Percentiles rank a stretch among this genome's conserved stretches.
Conservation (phyloP, 1,140 invertebrate species). For the Carcinoscorpius rotundicauda region DNA sequence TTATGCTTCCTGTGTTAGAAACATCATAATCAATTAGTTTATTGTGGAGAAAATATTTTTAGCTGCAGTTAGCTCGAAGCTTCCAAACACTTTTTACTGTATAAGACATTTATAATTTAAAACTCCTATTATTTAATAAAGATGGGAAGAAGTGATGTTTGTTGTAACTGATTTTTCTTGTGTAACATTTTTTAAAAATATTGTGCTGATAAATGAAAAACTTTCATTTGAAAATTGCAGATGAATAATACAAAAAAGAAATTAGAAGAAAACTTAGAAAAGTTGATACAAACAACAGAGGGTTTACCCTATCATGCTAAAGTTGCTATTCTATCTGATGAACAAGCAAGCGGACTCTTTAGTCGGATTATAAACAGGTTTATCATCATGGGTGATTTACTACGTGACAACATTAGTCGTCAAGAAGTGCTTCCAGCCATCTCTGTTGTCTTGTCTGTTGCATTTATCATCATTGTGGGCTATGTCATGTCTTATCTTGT, state of each 20-base stretch:
- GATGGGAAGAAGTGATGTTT: no score
- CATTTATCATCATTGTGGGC: conserved; percentile 63
- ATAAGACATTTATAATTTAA: no score
- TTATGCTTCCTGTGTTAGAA: no score
- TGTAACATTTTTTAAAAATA: no score
- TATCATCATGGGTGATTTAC: conserved; percentile 54
- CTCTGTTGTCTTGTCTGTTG: conserved; percentile 66
- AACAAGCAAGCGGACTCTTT: conserved; percentile 58
- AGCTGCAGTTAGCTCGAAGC: no score
- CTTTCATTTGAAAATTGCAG: conserved; percentile 18
- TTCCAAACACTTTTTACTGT: no score
- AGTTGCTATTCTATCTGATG: conserved; percentile 38
- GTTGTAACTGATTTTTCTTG: no score
- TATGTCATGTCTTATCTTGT: conserved; percentile 83
- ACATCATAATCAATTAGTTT: no score
- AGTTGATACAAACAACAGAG: conserved; percentile 55
- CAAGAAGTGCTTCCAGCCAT: conserved; percentile 67
- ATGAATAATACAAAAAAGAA: conserved; percentile 58
- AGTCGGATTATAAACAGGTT: conserved; percentile 52
- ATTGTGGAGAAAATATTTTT: no score
- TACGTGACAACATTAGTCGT: conserved; percentile 54
- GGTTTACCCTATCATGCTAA: conserved; percentile 34
- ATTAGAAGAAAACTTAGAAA: conserved; percentile 54
- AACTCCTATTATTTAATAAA: no score
- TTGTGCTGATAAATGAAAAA: no score